These are phyloP conservation scores for Emydura subglobosa DNA, from an alignment of 2,113 vertebrate genomes.

Conservation along the genomic window DNA sequence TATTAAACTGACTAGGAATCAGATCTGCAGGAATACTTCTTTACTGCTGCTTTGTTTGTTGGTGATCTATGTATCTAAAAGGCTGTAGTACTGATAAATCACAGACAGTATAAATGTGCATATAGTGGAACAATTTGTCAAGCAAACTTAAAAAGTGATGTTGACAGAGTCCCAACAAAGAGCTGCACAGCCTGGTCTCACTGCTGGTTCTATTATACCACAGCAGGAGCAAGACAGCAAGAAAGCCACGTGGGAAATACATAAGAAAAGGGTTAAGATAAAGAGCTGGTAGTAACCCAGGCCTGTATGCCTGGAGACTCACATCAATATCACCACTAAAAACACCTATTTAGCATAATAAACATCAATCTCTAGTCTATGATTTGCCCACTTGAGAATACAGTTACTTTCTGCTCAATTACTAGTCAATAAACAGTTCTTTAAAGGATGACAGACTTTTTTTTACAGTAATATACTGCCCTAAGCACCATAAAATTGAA, in stretches of 20 bases:
- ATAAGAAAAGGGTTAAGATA: neutral
- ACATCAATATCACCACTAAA: neutral
- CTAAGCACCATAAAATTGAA: neutral
- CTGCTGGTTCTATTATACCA: neutral
- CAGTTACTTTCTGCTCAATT: neutral
- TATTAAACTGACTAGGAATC: neutral
- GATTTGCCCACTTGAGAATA: neutral
- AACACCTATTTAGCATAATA: neutral
- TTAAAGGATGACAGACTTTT: neutral
- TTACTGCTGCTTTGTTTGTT: neutral
- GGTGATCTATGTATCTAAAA: neutral
- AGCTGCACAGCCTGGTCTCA: neutral
- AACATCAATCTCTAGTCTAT: neutral
- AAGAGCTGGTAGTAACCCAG: neutral
- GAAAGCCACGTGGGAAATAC: neutral
- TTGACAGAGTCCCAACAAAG: neutral
- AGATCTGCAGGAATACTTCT: neutral
- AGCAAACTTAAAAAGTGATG: neutral
- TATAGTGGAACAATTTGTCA: neutral
- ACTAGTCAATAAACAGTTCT: neutral
- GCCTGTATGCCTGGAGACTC: neutral
- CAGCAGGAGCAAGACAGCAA: neutral
- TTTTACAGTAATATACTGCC: neutral
- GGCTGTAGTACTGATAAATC: neutral
- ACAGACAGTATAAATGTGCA: rapidly evolving